Evolutionary conservation across 2,888 invertebrate genomes (phyloP).

Genomic region (Furcula furcula): DNA sequence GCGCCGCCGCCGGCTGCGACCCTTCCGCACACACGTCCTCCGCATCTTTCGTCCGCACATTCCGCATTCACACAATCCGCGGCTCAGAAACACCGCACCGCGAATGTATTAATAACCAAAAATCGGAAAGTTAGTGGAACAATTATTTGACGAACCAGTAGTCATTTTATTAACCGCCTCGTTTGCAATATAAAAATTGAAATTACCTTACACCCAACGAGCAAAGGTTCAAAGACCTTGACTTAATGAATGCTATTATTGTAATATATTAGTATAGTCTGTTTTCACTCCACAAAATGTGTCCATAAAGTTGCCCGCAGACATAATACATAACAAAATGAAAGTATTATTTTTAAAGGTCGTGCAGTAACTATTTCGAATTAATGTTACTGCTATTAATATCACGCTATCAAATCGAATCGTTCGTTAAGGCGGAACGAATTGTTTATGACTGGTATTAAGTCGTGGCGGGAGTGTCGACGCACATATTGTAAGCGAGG

Average conservation of each 20-base stretch:
- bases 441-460: slow-evolving; percentile 71
- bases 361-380: slow-evolving; percentile 54
- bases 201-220: too few species aligned
- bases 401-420: slow-evolving; percentile 52
- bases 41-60: slow-evolving; percentile 4
- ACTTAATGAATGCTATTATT: too few species aligned
- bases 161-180: too few species aligned
- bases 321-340: slow-evolving; percentile 15
- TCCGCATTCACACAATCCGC: background rate
- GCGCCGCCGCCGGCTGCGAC: slow-evolving; percentile 38
- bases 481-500: slow-evolving; percentile 56
- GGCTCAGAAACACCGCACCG: too few species aligned
- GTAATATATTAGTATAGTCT: background rate
- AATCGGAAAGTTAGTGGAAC: too few species aligned
- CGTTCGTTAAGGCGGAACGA: slow-evolving; percentile 65
- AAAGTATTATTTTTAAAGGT: slow-evolving; percentile 40
- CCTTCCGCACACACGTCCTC: slow-evolving; percentile 27
- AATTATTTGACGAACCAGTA: too few species aligned
- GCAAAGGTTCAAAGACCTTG: too few species aligned
- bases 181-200: too few species aligned
- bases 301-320: slow-evolving; percentile 26
- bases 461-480: slow-evolving; percentile 56
- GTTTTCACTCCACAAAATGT: slow-evolving; percentile 4
- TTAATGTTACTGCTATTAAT: slow-evolving; percentile 58
- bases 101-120: too few species aligned